Percentiles rank a stretch among this genome's conserved stretches.
These are phyloP conservation scores for Microtus montanus DNA, from an alignment of 2,113 vertebrate species.

Conservation along the genomic window DNA sequence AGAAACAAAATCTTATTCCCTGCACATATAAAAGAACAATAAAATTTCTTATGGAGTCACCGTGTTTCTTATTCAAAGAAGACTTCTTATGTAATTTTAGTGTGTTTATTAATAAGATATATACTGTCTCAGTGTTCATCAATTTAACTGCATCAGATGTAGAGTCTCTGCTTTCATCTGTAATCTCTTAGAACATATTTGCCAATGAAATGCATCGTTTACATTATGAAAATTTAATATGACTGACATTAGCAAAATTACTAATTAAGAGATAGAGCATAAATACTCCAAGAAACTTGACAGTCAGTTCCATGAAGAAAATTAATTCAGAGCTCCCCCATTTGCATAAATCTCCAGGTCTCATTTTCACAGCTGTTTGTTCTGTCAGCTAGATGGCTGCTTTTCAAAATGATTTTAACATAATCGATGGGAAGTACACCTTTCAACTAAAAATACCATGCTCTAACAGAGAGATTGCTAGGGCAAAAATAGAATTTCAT, in stretches of 20 bases:
- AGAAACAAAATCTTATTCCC: neutral
- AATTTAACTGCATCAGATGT: constrained; percentile 26
- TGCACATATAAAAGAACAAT: neutral
- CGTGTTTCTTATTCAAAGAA: neutral
- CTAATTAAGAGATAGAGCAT: constrained; percentile 84
- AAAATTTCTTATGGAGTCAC: neutral
- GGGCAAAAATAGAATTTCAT: constrained; percentile 58
- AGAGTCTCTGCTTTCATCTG: constrained; percentile 39
- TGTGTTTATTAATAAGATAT: neutral
- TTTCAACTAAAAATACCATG: constrained; percentile 86
- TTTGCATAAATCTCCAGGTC: constrained; percentile 87
- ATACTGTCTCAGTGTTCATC: neutral
- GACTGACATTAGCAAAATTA: constrained; percentile 82
- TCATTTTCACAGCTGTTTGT: constrained; percentile 87
- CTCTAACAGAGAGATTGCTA: constrained; percentile 68
- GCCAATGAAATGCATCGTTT: constrained; percentile 58
- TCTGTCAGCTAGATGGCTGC: constrained; percentile 86
- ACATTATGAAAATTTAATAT: constrained; percentile 79
- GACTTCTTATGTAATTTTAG: constrained; percentile 25
- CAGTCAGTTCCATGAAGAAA: constrained; percentile 80
- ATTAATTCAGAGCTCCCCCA: constrained; percentile 85
- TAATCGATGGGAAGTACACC: constrained; percentile 84
- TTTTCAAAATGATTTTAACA: constrained; percentile 87
- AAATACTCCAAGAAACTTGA: constrained; percentile 83
- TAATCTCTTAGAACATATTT: constrained; percentile 63